Evolutionary conservation across 2,888 invertebrate genomes (phyloP), one percentile per base, ranked within the genome.

Genomic region (Mythimna lalbum): DNA sequence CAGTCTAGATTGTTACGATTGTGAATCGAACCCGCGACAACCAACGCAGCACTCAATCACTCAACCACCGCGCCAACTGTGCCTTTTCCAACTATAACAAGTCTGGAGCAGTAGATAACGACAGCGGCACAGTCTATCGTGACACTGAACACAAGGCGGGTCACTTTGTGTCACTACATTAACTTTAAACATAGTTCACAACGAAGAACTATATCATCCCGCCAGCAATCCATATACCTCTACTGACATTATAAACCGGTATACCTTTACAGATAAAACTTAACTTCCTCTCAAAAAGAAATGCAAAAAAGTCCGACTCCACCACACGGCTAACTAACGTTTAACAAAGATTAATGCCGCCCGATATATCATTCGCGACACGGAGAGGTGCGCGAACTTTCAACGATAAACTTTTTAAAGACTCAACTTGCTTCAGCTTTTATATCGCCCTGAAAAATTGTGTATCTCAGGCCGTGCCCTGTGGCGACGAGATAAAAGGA

Each of bases 391-490:
- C 90, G 93, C 94, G 86, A 94, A 94, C 92, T 93, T 94, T 91
- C 88, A 87, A 87, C 90, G 95, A 95, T 95, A 94, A 95, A 96
- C 94, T 95, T 96, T 85, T 95, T 95, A 95, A 95, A 95, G 94
- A 96, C 95, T 95, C 92, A 91, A 93, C 90, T 94, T 91, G 89
- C 88, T 88, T 86, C 87, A 87, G 87, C 88, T 90, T 88, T 88
- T 93, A 95, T 95, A 94, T 95, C 94, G 91, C 89, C 87, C 91
- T 95, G 94, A 95, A 95, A 96, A 95, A 95, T 95, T 94, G 95
- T 95, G 93, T 95, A 95, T 93, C 94, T 91, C 78, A 62, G 78
- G 87, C 87, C 80, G 84, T 85, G 90, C 93, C 95, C 94, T 93
- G 95, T 78, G 94, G 95, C 93, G 86, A 61, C 66, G 89, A 87